phyloP scores from a whole-genome alignment of 2,113 vertebrate species.

The Caretta caretta region DNA sequence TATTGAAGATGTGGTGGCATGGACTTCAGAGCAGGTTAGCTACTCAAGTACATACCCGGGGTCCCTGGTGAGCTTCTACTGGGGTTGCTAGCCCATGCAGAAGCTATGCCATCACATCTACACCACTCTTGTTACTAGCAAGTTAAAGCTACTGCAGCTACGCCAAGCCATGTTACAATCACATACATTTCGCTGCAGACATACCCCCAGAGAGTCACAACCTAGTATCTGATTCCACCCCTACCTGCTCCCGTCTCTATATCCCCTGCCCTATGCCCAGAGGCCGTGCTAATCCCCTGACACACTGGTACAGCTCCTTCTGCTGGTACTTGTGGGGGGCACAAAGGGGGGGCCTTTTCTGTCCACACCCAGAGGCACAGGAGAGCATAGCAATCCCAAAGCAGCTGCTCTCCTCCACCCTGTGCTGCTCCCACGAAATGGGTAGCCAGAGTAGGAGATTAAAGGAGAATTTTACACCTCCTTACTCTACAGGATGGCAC shows the following conservation, averaged over 20 bases:
- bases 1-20: not conserved
- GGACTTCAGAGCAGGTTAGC: not conserved
- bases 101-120: not conserved
- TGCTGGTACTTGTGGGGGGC: not conserved
- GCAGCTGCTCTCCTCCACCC: not conserved
- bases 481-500: not conserved
- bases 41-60: not conserved
- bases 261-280: not conserved
- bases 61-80: not conserved
- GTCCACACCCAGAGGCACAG: not conserved
- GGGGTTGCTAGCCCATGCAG: not conserved
- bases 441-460: not conserved
- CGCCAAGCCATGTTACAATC: not conserved
- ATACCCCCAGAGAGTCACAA: not conserved
- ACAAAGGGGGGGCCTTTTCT: not conserved
- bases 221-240: not conserved
- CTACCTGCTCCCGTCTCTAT: not conserved
- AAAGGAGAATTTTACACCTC: not conserved
- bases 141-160: not conserved
- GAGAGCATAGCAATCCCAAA: not conserved
- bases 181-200: not conserved
- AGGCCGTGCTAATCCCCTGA: not conserved
- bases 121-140: not conserved
- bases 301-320: not conserved
- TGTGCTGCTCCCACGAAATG: not conserved